Evolutionary conservation across 2,113 vertebrate species (phyloP).

Genomic region (Heptranchias perlo): DNA sequence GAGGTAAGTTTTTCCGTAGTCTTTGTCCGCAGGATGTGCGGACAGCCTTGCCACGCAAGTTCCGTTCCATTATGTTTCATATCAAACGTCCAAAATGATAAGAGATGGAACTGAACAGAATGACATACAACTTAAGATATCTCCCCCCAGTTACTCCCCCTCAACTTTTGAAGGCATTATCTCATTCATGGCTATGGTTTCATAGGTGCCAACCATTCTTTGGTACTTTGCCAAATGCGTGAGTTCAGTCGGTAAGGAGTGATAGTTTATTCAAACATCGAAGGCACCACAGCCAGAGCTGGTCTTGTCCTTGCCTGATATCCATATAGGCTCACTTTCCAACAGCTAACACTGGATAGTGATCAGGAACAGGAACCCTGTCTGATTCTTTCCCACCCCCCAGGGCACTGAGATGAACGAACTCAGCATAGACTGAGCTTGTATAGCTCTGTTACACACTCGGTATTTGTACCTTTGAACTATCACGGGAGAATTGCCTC

Average conservation of each 20-base stretch:
- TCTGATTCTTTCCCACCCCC: neutral
- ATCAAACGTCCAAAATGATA: neutral
- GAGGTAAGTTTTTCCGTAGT: no score
- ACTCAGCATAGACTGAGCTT: neutral
- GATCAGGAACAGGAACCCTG: neutral
- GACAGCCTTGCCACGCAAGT: no score
- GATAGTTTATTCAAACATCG: neutral
- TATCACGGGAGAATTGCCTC: neutral
- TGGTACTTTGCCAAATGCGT: neutral
- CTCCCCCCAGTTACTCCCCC: neutral
- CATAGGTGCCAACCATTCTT: neutral
- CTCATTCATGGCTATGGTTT: neutral
- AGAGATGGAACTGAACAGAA: neutral
- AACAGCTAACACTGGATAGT: neutral
- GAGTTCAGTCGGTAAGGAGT: neutral
- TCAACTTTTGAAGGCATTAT: neutral
- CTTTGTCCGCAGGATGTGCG: no score
- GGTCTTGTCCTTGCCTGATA: neutral
- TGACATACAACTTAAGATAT: neutral
- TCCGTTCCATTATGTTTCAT: neutral
- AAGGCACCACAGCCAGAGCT: neutral
- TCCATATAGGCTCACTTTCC: neutral
- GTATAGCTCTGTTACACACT: neutral
- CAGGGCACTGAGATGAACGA: neutral
- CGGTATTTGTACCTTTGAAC: neutral